A percentile compares a stretch with the other conserved stretches of the same genome.
Evolutionary conservation across 2,113 vertebrate genomes (phyloP).

Genomic region (Tyto alba): DNA sequence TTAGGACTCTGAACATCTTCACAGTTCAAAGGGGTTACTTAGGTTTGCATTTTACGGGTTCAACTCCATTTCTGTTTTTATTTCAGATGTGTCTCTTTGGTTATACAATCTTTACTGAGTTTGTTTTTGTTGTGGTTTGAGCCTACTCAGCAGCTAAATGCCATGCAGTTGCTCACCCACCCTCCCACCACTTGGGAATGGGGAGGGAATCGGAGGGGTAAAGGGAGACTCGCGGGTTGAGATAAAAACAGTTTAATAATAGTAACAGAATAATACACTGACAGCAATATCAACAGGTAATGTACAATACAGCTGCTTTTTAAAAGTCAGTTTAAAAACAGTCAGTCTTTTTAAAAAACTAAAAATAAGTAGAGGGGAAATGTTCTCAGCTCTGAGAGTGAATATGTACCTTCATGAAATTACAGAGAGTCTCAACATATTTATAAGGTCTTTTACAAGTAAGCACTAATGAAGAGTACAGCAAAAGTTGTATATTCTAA

Average conservation of each 20-base stretch:
- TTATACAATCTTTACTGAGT: not conserved
- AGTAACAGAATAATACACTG: too few relatives aligned
- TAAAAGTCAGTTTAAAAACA: too few relatives aligned
- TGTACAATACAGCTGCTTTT: too few relatives aligned
- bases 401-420: not conserved
- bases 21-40: not conserved
- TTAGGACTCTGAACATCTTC: not conserved
- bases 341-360: not conserved
- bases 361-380: not conserved
- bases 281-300: too few relatives aligned
- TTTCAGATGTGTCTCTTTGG: not conserved
- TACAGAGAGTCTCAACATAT: not conserved
- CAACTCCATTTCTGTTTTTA: not conserved
- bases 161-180: too few relatives aligned
- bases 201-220: too few relatives aligned
- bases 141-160: too few relatives aligned
- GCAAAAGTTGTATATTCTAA: not conserved
- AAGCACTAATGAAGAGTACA: not conserved
- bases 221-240: too few relatives aligned
- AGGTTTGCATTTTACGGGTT: not conserved
- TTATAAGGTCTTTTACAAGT: not conserved
- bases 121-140: too few relatives aligned
- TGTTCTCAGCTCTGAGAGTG: not conserved
- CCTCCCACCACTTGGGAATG: too few relatives aligned
- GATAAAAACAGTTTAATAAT: too few relatives aligned